Percentiles rank a stretch among this genome's conserved stretches.
Evolutionary conservation across 2,797 vertebrate species (phyloP).

Genomic region (Adrianichthys oophorus): DNA sequence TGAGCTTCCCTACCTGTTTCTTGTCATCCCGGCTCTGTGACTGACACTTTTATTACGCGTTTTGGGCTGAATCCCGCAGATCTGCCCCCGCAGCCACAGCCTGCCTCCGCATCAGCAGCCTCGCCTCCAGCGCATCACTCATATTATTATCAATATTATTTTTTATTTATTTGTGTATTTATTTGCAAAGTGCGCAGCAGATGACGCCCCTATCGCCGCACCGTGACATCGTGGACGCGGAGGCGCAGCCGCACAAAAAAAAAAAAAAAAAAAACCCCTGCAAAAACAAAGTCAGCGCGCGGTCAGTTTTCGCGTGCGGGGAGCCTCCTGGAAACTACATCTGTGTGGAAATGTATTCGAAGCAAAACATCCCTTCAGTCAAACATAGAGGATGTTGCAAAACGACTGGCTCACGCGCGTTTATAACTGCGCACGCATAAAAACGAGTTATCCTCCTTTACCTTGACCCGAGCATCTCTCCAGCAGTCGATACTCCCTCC

Average conservation of each 20-base stretch:
- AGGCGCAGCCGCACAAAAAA: slow-evolving; percentile 19
- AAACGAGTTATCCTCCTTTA: slow-evolving; percentile 30
- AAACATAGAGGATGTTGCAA: slow-evolving; percentile 24
- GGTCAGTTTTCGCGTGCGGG: slow-evolving; percentile 1
- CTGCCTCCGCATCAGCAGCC: slow-evolving; percentile 48
- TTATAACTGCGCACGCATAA: too few relatives aligned
- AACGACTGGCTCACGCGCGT: too few relatives aligned
- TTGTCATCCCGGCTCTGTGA: slow-evolving; percentile 26
- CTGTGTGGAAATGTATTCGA: slow-evolving; percentile 9
- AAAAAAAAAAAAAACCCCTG: background rate
- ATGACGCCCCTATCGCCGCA: slow-evolving; percentile 58
- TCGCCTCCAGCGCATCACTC: slow-evolving; percentile 58
- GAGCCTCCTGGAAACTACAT: slow-evolving; percentile 9
- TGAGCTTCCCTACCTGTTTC: slow-evolving; percentile 45
- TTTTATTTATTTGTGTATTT: background rate
- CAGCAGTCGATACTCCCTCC: slow-evolving; percentile 29
- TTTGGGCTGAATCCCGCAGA: slow-evolving; percentile 9
- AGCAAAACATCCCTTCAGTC: slow-evolving; percentile 51
- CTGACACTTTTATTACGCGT: slow-evolving; percentile 34
- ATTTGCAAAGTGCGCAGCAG: slow-evolving; percentile 69
- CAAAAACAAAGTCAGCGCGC: slow-evolving; percentile 16
- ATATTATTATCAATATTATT: slow-evolving; percentile 12
- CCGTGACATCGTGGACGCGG: slow-evolving; percentile 43
- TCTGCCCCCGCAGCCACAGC: slow-evolving; percentile 48
- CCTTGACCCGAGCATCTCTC: slow-evolving; percentile 63